Evolutionary conservation across 2,113 vertebrate species (phyloP).

Genomic region (Coracopsis vasa): DNA sequence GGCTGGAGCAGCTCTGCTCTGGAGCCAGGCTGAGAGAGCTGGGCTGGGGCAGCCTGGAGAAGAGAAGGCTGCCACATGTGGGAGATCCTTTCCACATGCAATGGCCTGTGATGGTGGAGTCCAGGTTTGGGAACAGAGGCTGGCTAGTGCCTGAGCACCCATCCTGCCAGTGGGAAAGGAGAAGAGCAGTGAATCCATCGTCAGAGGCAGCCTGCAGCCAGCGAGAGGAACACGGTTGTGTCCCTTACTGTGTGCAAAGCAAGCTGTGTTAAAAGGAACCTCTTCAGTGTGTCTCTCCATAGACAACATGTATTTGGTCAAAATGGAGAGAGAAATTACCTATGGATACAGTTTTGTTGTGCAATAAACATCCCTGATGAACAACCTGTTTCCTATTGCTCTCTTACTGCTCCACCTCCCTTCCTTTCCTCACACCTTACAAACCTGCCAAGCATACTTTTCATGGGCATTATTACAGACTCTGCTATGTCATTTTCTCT

Average conservation of each 20-base stretch:
- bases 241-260: fast-evolving
- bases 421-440: neutral
- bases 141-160: neutral
- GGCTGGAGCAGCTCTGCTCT: too few relatives aligned
- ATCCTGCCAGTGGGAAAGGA: fast-evolving
- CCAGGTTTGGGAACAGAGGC: neutral
- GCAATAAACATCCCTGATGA: neutral
- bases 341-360: neutral
- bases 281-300: neutral
- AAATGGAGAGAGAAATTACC: neutral
- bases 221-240: too few relatives aligned
- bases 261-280: neutral
- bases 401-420: neutral
- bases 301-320: neutral
- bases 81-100: neutral
- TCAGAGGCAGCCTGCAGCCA: neutral
- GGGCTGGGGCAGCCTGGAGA: neutral
- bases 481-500: neutral
- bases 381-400: neutral
- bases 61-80: fast-evolving
- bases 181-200: neutral
- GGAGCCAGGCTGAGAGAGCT: too few relatives aligned
- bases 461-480: neutral
- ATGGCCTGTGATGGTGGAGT: too few relatives aligned
- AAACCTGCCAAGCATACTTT: neutral